Conservation (phyloP, 2,797 vertebrate genomes). For the Enteromius anoplus region DNA sequence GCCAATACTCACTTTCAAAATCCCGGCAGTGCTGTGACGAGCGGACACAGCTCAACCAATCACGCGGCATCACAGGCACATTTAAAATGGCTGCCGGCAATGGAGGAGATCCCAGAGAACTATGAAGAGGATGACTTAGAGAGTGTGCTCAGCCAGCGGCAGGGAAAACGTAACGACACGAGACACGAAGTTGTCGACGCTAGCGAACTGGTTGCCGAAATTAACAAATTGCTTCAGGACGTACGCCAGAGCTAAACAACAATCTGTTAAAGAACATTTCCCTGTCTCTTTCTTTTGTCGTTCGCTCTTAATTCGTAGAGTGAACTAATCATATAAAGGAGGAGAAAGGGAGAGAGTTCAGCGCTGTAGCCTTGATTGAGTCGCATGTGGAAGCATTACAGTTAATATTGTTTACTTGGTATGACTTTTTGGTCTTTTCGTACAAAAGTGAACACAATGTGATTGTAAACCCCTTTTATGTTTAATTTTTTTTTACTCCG, state of each 20-base stretch:
- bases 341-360: conserved; percentile 44
- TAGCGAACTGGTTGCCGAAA: conserved; percentile 94
- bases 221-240: conserved; percentile 95
- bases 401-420: conserved; percentile 90
- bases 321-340: conserved; percentile 47
- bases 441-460: conserved; percentile 90
- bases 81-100: conserved; percentile 97
- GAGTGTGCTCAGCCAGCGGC: conserved; percentile 84
- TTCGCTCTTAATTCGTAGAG: conserved; percentile 13
- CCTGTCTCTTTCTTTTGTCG: conserved; percentile 37
- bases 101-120: conserved; percentile 99
- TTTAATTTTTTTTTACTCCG: conserved; percentile 89
- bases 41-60: conserved; percentile 68
- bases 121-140: conserved; percentile 97
- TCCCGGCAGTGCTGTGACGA: conserved; percentile 76
- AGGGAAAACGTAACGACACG: conserved; percentile 77
- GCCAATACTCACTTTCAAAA: conserved; percentile 94
- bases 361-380: conserved; percentile 75
- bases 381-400: conserved; percentile 90
- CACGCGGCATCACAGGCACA: conserved; percentile 82
- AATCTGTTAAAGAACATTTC: conserved; percentile 28
- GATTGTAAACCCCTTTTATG: conserved; percentile 95
- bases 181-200: conserved; percentile 88
- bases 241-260: conserved; percentile 87
- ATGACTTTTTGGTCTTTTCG: conserved; percentile 70